Conservation (phyloP, 2,888 invertebrate species). For the Orchesellides sinensis region DNA sequence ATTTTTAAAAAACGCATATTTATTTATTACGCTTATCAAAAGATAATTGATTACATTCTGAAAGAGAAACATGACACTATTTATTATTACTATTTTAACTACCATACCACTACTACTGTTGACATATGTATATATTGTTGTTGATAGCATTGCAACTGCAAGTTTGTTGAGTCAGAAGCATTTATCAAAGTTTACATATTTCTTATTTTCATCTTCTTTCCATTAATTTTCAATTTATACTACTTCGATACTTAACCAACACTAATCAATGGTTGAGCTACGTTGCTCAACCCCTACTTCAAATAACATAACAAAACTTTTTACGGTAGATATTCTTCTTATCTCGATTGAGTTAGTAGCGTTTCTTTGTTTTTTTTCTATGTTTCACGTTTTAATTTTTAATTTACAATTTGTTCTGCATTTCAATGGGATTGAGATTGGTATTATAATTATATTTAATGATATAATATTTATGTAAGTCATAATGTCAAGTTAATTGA, state of each 20-base stretch:
- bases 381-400: background rate
- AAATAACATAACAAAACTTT: background rate
- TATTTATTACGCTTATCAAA: background rate
- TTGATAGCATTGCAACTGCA: constrained; percentile 5
- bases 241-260: background rate
- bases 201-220: background rate
- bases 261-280: constrained; percentile 12
- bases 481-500: too few species aligned
- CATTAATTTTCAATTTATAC: background rate
- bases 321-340: background rate
- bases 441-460: constrained; percentile 46
- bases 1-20: background rate
- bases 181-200: background rate
- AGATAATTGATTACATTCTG: constrained; percentile 1
- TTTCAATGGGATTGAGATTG: constrained; percentile 67
- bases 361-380: background rate
- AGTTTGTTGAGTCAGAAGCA: constrained; percentile 24
- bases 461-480: constrained; percentile 26
- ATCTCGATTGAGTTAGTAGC: background rate
- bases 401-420: constrained; percentile 33
- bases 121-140: too few species aligned
- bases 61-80: background rate
- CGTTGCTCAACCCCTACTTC: background rate
- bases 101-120: background rate
- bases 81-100: background rate